Percentiles rank a stretch among this genome's conserved stretches.
phyloP scores from a whole-genome alignment of 53 echinoderm and acorn worm species.

The Pentamera pediparva region DNA sequence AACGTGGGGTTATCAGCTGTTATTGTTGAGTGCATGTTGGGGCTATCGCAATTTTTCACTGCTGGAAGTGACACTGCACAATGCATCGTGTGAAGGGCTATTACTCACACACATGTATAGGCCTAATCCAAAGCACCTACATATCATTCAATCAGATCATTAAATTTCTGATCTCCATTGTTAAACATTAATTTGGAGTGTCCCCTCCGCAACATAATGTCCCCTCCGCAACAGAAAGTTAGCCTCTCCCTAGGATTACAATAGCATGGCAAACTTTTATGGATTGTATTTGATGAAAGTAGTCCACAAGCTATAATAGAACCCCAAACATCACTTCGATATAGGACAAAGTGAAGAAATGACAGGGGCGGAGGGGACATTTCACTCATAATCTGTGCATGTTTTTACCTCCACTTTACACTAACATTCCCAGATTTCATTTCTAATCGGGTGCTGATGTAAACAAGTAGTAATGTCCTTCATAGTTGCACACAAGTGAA shows the following conservation, averaged over 20 bases:
- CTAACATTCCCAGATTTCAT: background rate
- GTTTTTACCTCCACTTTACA: background rate
- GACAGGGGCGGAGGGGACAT: background rate
- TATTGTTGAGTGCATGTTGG: too few relatives aligned
- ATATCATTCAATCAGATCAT: background rate
- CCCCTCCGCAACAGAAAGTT: constrained; percentile 6
- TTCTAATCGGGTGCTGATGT: background rate
- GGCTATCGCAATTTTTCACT: background rate
- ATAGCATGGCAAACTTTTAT: background rate
- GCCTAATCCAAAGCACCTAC: too few relatives aligned
- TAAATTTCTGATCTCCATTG: background rate
- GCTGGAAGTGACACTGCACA: background rate
- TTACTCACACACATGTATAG: too few relatives aligned
- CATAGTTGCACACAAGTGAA: background rate
- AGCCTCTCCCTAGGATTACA: background rate
- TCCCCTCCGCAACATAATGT: background rate
- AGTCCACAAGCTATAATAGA: background rate
- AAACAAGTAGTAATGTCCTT: background rate
- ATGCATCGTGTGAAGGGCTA: too few relatives aligned
- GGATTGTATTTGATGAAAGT: background rate
- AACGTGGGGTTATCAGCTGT: too few relatives aligned
- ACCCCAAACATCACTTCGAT: background rate
- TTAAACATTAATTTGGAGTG: background rate
- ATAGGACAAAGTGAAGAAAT: background rate
- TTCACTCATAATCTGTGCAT: background rate